Base-by-base conservation (phyloP, 2,797 vertebrate genomes). In the Poliocrania exsul region DNA sequence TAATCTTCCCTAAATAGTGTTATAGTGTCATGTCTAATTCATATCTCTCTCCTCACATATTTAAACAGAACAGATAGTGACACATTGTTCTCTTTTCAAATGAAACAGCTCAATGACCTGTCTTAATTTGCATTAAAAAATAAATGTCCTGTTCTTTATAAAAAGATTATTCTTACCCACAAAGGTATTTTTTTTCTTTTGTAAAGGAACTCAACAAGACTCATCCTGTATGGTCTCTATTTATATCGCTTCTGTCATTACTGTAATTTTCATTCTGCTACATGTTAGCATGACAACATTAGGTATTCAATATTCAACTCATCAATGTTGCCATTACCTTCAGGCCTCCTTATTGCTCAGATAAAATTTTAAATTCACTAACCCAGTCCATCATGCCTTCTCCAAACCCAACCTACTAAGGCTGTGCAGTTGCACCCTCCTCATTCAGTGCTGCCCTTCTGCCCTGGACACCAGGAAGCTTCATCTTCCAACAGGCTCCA, bases 1-100 rank as follows among this genome's bases (percentile, higher is more conserved):
- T 91, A 97, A 94, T 92, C 69, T 96, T 92, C 84, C 51, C 81
- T 94, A 96, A 97, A 96, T 92, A 83, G 93, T 92, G 96, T 95
- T 87, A 93, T 77, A 88, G 87, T 94, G 95, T 38, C 91, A 95
- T 74, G 28, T 96, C 77, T 91, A 94, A 96, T 97, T 96, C 78
- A 42, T 65, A 51, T 86, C 40, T 96, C 79, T 91, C 49, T 40
- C 26, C 33, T 97, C 88, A 75, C 16, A 29, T 74, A 90, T 94
- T 96, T 97, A 95, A 97, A 86, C 29, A 44, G 84, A 85, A 71
- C 46, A 70, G 88, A 86, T 84, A 92, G 49, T 66, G 75, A 83
- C 54, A 90, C 75, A 87, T 33, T 94, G 80, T 66, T 96, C 65
- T 95, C 29, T 65, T 94, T 88, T 80, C 69, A 81, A 86, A 95